A percentile compares a stretch with the other conserved stretches of the same genome.
These are phyloP conservation scores for Tragelaphus eurycerus DNA, from an alignment of 2,797 vertebrate genomes.

Conservation along the genomic window DNA sequence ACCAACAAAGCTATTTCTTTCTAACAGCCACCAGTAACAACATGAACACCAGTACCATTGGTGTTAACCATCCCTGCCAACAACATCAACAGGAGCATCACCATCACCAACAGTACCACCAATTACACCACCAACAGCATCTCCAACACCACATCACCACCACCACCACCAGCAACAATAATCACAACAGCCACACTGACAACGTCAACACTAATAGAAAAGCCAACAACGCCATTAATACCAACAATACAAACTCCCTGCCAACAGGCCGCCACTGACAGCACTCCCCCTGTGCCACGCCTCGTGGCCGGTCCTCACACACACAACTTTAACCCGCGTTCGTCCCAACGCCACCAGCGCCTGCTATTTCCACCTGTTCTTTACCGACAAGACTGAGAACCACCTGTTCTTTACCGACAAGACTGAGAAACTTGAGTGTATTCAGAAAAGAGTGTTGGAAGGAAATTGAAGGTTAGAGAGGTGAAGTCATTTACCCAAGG, in stretches of 20 bases:
- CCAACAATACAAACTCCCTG: accelerated
- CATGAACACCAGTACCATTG: accelerated
- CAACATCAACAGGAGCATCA: accelerated
- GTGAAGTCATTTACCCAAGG: neutral
- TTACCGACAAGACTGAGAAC: accelerated
- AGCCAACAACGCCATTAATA: accelerated
- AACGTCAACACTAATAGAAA: accelerated
- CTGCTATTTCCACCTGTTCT: accelerated
- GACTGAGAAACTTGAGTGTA: neutral
- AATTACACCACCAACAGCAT: neutral
- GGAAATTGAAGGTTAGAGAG: neutral
- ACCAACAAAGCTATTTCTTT: neutral
- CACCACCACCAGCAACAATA: accelerated
- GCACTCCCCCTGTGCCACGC: accelerated
- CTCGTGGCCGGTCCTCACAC: accelerated
- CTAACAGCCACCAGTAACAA: neutral
- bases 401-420: accelerated
- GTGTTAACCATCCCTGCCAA: neutral
- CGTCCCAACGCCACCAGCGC: accelerated
- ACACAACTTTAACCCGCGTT: accelerated
- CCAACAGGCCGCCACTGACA: accelerated
- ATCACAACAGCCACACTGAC: neutral
- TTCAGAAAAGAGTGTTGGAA: neutral
- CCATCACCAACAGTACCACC: neutral
- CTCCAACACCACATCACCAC: neutral